Percentiles rank a stretch among this genome's conserved stretches.
These are phyloP conservation scores for Epinephelus fuscoguttatus DNA, from an alignment of 2,113 vertebrate species.

Conservation along the genomic window DNA sequence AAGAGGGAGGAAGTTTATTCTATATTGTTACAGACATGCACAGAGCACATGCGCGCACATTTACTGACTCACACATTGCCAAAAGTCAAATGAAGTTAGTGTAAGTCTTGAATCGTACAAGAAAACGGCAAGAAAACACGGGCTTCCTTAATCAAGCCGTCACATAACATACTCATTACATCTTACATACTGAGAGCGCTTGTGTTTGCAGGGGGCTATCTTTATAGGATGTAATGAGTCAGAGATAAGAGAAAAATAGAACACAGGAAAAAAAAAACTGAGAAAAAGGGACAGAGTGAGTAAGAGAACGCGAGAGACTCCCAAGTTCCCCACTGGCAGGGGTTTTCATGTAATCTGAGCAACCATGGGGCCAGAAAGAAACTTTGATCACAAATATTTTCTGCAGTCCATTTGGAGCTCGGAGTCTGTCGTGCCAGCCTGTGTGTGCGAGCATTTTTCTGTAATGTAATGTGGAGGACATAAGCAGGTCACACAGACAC, in stretches of 20 bases:
- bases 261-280: constrained; percentile 30
- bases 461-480: constrained; percentile 78
- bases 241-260: constrained; percentile 53
- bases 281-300: constrained; percentile 51
- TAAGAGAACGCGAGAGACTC: constrained; percentile 33
- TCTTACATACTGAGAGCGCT: constrained; percentile 19
- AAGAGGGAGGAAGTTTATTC: neutral
- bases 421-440: constrained; percentile 19
- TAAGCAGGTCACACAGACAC: constrained; percentile 81
- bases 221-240: constrained; percentile 66
- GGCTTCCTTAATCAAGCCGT: constrained; percentile 39
- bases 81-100: constrained; percentile 19
- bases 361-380: constrained; percentile 55
- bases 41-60: neutral
- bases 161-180: constrained; percentile 51
- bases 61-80: neutral
- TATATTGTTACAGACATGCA: neutral
- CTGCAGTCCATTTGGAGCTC: constrained; percentile 63
- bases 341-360: constrained; percentile 64
- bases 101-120: neutral
- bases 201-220: constrained; percentile 48
- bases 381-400: constrained; percentile 77
- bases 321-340: constrained; percentile 50
- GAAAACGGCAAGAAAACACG: constrained; percentile 10
- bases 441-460: constrained; percentile 32